Evolutionary conservation across 2,113 vertebrate species (phyloP).

Genomic region (Girardinichthys multiradiatus): DNA sequence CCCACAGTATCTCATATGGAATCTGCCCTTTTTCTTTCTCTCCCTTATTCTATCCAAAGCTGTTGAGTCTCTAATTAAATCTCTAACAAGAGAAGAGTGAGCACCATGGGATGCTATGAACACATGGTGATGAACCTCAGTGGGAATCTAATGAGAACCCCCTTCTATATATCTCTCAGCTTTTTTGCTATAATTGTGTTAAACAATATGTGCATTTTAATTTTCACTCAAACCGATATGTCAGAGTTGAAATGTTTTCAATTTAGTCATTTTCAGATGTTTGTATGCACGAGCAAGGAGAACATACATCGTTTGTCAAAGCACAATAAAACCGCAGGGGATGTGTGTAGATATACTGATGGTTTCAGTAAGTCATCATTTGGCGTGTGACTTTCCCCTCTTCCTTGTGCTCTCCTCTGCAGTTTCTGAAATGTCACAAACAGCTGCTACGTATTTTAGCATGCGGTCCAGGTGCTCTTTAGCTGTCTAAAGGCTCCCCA

Average conservation of each 20-base stretch:
- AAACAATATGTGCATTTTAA: slow-evolving; percentile 41
- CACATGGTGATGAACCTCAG: slow-evolving; percentile 47
- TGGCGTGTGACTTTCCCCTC: background rate
- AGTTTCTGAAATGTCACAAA: slow-evolving; percentile 54
- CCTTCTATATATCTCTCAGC: slow-evolving; percentile 17
- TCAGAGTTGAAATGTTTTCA: slow-evolving; percentile 45
- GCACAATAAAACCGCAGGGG: slow-evolving; percentile 13
- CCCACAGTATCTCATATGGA: slow-evolving; percentile 5
- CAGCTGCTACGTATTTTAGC: slow-evolving; percentile 48
- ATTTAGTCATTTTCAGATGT: slow-evolving; percentile 31
- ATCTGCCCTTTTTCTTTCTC: slow-evolving; percentile 10
- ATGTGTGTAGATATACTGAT: slow-evolving; percentile 14
- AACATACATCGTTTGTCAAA: slow-evolving; percentile 6
- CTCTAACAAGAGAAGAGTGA: slow-evolving; percentile 45
- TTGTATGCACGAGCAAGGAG: slow-evolving; percentile 14
- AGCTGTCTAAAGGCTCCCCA: slow-evolving; percentile 36
- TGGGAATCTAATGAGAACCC: slow-evolving; percentile 45
- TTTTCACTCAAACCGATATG: slow-evolving; percentile 38
- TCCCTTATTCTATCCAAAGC: slow-evolving; percentile 13
- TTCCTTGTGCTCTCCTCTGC: slow-evolving; percentile 7
- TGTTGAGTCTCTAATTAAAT: slow-evolving; percentile 60
- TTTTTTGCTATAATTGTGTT: slow-evolving; percentile 62
- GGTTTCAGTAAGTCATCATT: slow-evolving; percentile 21
- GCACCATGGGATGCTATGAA: slow-evolving; percentile 49
- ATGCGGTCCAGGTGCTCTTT: slow-evolving; percentile 44